Percentiles rank a stretch among this genome's conserved stretches.
Conservation (phyloP, 2,113 vertebrate genomes). For the Eretmochelys imbricata region DNA sequence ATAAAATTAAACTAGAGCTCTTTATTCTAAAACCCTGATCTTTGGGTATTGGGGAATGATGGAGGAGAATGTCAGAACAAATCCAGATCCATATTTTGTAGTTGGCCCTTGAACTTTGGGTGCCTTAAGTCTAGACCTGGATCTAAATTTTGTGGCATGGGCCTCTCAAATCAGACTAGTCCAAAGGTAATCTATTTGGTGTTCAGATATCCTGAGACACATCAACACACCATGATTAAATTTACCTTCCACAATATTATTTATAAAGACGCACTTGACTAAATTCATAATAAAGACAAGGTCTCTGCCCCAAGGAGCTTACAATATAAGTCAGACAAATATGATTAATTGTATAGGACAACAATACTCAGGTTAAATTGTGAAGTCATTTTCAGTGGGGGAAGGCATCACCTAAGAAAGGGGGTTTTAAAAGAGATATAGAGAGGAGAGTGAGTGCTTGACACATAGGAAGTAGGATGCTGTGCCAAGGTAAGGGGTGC, state of each 20-base stretch:
- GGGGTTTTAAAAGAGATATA: background rate
- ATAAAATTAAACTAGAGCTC: conserved; percentile 34
- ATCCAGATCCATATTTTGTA: background rate
- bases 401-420: conserved; percentile 25
- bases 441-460: background rate
- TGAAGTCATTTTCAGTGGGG: background rate
- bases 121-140: background rate
- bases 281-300: background rate
- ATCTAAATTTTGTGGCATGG: background rate
- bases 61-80: background rate
- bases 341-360: background rate
- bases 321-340: background rate
- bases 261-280: background rate
- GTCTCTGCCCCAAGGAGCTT: background rate
- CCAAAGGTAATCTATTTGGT: background rate
- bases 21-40: background rate
- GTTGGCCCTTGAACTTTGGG: background rate
- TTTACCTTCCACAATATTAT: background rate
- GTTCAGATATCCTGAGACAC: background rate
- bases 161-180: background rate
- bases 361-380: background rate
- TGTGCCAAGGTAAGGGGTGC: background rate
- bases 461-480: background rate
- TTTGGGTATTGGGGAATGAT: background rate
- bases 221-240: rapidly evolving